phyloP scores from a whole-genome alignment of 2,888 invertebrate species.

The Lomographa bimaculata region DNA sequence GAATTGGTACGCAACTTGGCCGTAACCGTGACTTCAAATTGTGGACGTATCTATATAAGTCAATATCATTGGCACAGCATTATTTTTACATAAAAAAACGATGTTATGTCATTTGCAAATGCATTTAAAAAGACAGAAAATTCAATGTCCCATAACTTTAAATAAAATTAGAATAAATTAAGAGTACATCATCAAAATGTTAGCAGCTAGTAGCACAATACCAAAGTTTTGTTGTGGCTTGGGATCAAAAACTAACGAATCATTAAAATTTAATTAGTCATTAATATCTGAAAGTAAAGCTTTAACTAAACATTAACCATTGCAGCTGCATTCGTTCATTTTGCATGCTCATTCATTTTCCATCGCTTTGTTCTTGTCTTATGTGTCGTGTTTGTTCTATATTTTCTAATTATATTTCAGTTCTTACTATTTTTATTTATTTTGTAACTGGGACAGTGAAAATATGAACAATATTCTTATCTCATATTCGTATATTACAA shows the following conservation, averaged over 20 bases:
- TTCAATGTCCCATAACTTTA: no score
- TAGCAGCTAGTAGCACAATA: constrained; percentile 47
- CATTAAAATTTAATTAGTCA: constrained; percentile 37
- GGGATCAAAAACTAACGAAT: constrained; percentile 59
- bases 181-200: constrained; percentile 46
- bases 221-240: constrained; percentile 82
- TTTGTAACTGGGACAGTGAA: constrained; percentile 9
- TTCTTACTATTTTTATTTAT: constrained; percentile 27
- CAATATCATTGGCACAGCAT: no score
- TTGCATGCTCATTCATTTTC: constrained; percentile 50
- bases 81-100: no score
- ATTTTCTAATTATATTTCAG: constrained; percentile 30
- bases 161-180: no score
- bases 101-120: no score
- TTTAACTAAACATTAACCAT: constrained; percentile 55
- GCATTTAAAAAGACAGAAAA: no score
- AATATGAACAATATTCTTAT: constrained; percentile 3
- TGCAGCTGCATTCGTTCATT: constrained; percentile 72
- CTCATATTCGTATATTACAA: no score
- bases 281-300: constrained; percentile 47
- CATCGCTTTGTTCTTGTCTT: constrained; percentile 35
- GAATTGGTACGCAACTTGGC: no score
- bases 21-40: no score
- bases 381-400: constrained; percentile 30
- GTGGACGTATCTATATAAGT: no score